These are phyloP conservation scores for Isotomurus palustris DNA, from an alignment of 2,888 invertebrate species.

Conservation along the genomic window DNA sequence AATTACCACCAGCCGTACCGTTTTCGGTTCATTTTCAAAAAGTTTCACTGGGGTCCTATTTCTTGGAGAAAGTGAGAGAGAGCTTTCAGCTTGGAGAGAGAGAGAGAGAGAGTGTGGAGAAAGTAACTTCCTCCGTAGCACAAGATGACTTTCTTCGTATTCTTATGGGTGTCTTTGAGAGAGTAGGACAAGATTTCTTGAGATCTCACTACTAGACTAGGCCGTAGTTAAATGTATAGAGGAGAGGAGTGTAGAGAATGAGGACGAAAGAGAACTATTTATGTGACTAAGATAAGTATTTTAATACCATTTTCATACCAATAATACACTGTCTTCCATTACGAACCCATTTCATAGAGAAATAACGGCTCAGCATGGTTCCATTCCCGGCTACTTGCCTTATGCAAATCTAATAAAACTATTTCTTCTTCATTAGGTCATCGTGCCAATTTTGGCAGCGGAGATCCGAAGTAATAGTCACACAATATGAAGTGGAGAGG, in stretches of 20 bases:
- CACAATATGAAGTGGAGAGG: too few species aligned
- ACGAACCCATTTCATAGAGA: background rate
- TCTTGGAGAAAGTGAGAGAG: too few species aligned
- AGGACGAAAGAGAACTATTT: background rate
- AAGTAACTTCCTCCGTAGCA: background rate
- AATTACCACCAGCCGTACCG: background rate
- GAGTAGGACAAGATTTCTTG: too few species aligned
- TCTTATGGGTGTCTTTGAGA: too few species aligned
- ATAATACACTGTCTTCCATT: constrained; percentile 4
- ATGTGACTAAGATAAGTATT: constrained; percentile 2
- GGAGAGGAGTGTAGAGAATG: background rate
- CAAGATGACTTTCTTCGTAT: background rate
- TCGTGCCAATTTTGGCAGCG: constrained; percentile 26
- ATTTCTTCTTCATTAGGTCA: constrained; percentile 34
- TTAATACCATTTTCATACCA: background rate
- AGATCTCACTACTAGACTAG: too few species aligned
- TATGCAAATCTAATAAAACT: constrained; percentile 27
- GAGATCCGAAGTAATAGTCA: too few species aligned
- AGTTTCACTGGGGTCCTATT: constrained; percentile 13
- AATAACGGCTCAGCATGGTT: background rate
- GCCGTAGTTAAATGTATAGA: too few species aligned
- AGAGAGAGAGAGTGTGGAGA: too few species aligned
- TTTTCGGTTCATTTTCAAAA: background rate
- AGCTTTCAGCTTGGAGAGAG: too few species aligned
- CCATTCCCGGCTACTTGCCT: background rate